phyloP scores from a whole-genome alignment of 2,113 vertebrate genomes.

The Cyanistes caeruleus region DNA sequence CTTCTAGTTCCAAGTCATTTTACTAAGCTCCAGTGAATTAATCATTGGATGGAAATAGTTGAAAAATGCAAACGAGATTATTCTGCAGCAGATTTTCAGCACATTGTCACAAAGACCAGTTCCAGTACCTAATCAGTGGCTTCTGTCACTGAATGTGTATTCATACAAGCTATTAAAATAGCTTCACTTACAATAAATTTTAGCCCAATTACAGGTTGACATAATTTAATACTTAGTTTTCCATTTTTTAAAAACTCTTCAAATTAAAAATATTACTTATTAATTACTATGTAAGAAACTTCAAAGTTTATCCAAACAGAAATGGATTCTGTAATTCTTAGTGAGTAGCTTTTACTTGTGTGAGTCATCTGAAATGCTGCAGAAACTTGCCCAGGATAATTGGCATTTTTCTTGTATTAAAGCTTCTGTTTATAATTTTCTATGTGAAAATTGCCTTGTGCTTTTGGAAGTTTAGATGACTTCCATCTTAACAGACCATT shows the following conservation, averaged over 20 bases:
- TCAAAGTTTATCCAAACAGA: constrained; percentile 12
- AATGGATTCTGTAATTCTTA: neutral
- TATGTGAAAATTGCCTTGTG: neutral
- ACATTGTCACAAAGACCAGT: neutral
- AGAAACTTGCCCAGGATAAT: constrained; percentile 16
- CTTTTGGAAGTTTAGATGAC: neutral
- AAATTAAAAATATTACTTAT: neutral
- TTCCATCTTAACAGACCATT: neutral
- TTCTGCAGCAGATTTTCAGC: neutral
- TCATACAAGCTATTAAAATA: constrained; percentile 7
- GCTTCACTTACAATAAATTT: neutral
- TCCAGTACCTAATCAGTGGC: neutral
- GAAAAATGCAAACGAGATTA: neutral
- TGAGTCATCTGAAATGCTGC: constrained; percentile 34
- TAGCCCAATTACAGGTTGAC: neutral
- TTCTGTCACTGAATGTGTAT: neutral
- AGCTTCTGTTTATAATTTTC: neutral
- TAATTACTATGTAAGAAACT: neutral
- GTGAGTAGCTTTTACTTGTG: neutral
- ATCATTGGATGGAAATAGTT: neutral
- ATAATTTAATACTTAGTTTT: neutral
- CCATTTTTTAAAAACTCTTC: neutral
- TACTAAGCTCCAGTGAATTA: neutral
- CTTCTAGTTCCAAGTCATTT: neutral
- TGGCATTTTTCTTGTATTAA: constrained; percentile 17